Conservation (phyloP, 2,113 vertebrate species). For the Dipodomys stephensi region DNA sequence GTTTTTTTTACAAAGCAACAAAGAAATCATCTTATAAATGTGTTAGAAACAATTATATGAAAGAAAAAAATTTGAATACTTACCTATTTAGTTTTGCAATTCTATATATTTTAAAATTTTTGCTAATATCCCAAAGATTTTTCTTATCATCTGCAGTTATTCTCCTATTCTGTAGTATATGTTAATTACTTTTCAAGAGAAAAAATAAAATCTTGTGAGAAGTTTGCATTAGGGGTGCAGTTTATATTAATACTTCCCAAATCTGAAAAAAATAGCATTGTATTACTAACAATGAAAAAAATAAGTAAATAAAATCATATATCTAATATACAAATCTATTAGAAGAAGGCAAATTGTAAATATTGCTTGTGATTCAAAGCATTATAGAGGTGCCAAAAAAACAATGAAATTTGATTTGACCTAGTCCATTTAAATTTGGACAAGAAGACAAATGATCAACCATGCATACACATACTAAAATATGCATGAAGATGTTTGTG, state of each 20-base stretch:
- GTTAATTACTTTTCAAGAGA: constrained; percentile 13
- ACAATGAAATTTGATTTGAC: background rate
- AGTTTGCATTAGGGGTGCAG: background rate
- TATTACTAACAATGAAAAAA: background rate
- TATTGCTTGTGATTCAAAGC: background rate
- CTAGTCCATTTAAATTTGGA: background rate
- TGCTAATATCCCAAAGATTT: background rate
- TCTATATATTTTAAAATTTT: no score
- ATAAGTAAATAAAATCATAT: no score
- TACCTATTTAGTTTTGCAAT: no score
- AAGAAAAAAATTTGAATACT: no score
- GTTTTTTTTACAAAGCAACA: no score
- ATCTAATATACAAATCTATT: background rate
- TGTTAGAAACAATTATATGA: no score
- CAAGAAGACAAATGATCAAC: background rate
- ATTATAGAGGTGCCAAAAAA: background rate
- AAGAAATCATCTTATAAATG: no score
- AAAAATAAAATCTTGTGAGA: background rate
- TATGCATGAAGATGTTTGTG: background rate
- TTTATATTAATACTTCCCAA: background rate
- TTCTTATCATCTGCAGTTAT: background rate
- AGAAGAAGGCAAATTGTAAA: background rate
- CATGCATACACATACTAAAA: background rate
- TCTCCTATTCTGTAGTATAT: background rate
- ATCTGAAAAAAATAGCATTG: background rate